Evolutionary conservation across 2,113 vertebrate genomes (phyloP).

Genomic region (Bagarius yarrelli): DNA sequence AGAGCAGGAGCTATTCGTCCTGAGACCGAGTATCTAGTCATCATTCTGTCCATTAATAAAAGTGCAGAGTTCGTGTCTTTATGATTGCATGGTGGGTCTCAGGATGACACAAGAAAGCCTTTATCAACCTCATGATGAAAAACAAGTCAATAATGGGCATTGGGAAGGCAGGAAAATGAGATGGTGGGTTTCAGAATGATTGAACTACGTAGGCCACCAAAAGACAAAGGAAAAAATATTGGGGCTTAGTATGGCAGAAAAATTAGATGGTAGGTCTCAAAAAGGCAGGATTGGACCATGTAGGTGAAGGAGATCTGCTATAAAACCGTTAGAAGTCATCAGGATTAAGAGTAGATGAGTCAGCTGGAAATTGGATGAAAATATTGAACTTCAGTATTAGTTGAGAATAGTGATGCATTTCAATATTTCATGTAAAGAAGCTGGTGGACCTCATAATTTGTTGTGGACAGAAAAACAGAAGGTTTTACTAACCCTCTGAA

Average conservation of each 20-base stretch:
- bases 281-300: too few species aligned
- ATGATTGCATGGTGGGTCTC: not conserved
- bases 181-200: not conserved
- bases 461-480: not conserved
- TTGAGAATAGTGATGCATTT: not conserved
- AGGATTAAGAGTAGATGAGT: too few species aligned
- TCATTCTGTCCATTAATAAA: not conserved
- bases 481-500: too few species aligned
- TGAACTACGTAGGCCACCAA: not conserved
- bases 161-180: not conserved
- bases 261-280: too few species aligned
- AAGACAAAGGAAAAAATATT: too few species aligned
- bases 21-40: not conserved
- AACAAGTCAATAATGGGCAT: not conserved
- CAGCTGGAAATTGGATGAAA: too few species aligned
- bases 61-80: not conserved
- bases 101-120: not conserved
- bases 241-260: not conserved
- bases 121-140: not conserved
- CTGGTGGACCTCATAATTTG: not conserved
- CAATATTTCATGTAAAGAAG: not conserved
- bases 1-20: not conserved
- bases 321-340: too few species aligned
- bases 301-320: too few species aligned
- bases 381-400: too few species aligned